Evolutionary conservation across 2,888 invertebrate genomes (phyloP).

Genomic region (Hofmannophila pseudospretella): DNA sequence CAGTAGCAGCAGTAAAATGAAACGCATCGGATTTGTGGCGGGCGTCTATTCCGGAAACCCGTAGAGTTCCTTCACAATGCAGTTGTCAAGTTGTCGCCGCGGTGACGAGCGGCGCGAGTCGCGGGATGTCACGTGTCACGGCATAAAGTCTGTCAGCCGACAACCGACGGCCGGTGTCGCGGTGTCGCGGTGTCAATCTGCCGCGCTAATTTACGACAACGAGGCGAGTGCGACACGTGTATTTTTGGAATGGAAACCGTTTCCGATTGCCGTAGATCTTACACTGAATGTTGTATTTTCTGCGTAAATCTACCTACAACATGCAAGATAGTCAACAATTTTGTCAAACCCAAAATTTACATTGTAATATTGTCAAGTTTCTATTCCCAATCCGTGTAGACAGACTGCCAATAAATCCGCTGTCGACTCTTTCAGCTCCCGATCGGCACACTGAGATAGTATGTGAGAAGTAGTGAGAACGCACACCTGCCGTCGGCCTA

Average conservation of each 20-base stretch:
- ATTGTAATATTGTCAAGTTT: no score
- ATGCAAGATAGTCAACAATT: no score
- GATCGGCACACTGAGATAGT: no score
- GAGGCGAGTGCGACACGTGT: constrained; percentile 17
- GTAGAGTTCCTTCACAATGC: neutral
- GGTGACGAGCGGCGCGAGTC: constrained; percentile 1
- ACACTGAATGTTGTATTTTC: constrained; percentile 1
- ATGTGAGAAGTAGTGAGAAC: no score
- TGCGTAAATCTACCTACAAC: no score
- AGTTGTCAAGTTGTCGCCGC: neutral
- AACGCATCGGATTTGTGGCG: neutral
- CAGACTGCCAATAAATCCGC: no score
- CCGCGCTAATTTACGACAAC: constrained; percentile 43
- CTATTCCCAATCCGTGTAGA: no score
- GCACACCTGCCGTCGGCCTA: no score
- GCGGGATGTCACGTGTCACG: constrained; percentile 17
- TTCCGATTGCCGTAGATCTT: constrained; percentile 16
- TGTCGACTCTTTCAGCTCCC: no score
- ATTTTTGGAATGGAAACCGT: constrained; percentile 26
- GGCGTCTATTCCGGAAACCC: neutral
- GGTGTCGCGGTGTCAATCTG: constrained; percentile 36
- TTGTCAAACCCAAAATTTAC: no score
- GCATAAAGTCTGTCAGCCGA: constrained; percentile 48
- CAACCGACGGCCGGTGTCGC: constrained; percentile 25
- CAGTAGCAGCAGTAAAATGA: no score